Evolutionary conservation across 2,797 vertebrate genomes (phyloP).

Genomic region (Syndactyla subalaris): DNA sequence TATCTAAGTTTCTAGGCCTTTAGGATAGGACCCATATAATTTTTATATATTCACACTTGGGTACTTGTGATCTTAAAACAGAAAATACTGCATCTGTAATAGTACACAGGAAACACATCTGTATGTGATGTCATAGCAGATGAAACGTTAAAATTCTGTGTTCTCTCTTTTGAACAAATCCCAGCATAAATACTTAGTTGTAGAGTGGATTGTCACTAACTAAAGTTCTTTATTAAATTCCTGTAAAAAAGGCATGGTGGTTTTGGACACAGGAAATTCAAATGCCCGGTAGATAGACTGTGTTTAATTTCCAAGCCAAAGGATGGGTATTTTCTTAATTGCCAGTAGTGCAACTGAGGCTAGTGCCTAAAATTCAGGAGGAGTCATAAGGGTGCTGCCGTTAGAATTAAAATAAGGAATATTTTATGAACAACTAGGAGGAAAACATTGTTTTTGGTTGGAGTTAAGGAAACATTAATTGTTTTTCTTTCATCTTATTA

Average conservation of each 20-base stretch:
- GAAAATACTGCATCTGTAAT: background rate
- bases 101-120: background rate
- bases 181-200: background rate
- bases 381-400: background rate
- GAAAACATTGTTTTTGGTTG: background rate
- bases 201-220: background rate
- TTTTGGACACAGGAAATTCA: background rate
- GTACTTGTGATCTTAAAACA: background rate
- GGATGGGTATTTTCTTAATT: background rate
- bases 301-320: background rate
- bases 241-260: background rate
- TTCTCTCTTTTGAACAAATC: conserved; percentile 8
- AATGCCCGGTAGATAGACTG: background rate
- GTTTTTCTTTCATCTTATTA: background rate
- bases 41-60: background rate
- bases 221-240: background rate
- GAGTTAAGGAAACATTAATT: background rate
- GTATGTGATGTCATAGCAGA: background rate
- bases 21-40: background rate
- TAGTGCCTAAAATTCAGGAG: background rate
- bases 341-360: background rate
- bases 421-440: background rate
- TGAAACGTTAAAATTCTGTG: background rate
- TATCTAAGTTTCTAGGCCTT: background rate
- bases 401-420: background rate